Evolutionary conservation across 1,140 invertebrate species (phyloP).

Genomic region (Paraescarpia echinospica): DNA sequence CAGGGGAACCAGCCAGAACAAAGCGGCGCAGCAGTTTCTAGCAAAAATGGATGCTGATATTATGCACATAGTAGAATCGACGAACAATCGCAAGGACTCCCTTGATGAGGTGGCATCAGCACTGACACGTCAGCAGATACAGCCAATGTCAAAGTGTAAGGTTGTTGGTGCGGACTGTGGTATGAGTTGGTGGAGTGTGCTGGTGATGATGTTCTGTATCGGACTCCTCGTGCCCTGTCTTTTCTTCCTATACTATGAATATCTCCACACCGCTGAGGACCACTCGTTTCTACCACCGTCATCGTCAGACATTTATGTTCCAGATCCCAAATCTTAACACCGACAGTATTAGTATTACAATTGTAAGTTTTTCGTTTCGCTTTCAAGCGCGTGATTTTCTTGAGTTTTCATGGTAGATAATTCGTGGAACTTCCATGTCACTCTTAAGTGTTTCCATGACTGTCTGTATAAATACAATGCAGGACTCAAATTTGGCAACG

Average conservation of each 20-base stretch:
- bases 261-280: not conserved
- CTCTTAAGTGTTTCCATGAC: not conserved
- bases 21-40: conserved; percentile 46
- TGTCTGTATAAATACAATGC: not conserved
- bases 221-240: conserved; percentile 34
- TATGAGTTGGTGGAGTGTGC: conserved; percentile 35
- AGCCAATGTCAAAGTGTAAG: conserved; percentile 30
- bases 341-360: not conserved
- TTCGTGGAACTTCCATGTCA: not conserved
- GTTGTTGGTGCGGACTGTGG: conserved; percentile 42
- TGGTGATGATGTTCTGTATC: conserved; percentile 32
- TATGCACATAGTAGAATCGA: conserved; percentile 37
- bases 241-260: conserved; percentile 21
- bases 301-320: not conserved
- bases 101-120: conserved; percentile 47
- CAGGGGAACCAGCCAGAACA: conserved; percentile 30
- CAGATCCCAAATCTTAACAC: not conserved
- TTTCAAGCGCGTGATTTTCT: not conserved
- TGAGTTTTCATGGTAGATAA: not conserved
- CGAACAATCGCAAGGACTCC: conserved; percentile 36
- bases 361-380: not conserved
- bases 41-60: conserved; percentile 50
- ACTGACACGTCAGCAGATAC: conserved; percentile 44
- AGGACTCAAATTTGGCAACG: too few species aligned
- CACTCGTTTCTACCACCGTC: not conserved